These are phyloP conservation scores for Emydura subglobosa DNA, from an alignment of 2,113 vertebrate genomes.

Conservation along the genomic window DNA sequence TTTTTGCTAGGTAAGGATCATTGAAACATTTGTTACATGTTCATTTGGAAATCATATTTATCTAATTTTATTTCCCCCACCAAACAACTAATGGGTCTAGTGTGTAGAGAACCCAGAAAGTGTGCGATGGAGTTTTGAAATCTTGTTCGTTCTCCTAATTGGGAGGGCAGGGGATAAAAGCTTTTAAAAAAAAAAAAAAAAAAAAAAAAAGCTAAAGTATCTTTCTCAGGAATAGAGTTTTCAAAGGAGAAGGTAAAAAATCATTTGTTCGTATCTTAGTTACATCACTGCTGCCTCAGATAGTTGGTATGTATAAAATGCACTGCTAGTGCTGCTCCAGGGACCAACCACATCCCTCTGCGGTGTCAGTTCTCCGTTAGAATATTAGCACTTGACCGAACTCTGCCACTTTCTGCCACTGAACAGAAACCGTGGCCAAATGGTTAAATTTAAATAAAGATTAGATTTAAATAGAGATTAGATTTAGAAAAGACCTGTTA, in stretches of 20 bases:
- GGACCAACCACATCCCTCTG: not conserved
- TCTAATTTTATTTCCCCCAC: conserved; percentile 80
- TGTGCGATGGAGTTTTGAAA: not conserved
- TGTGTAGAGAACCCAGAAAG: conserved; percentile 57
- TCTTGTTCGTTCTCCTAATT: conserved; percentile 58
- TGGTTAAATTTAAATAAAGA: not conserved
- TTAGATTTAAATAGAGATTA: not conserved
- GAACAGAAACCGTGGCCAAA: not conserved
- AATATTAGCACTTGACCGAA: not conserved
- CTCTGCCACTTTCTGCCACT: not conserved
- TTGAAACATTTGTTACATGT: conserved; percentile 85
- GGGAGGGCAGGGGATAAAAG: conserved; percentile 35
- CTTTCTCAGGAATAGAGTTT: conserved; percentile 29
- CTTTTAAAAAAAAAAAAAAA: not conserved
- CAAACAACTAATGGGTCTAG: conserved; percentile 63
- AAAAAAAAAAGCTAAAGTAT: not conserved
- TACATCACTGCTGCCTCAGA: not conserved
- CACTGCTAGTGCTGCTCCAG: not conserved
- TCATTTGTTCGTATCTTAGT: not conserved
- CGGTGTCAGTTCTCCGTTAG: not conserved
- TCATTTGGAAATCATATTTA: conserved; percentile 77
- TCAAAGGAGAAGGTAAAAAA: conserved; percentile 28
- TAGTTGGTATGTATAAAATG: not conserved
- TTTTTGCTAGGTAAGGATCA: conserved; percentile 77
- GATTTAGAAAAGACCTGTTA: not conserved